Conservation (phyloP, 2,113 vertebrate genomes). For the Nothocercus nigrocapillus region DNA sequence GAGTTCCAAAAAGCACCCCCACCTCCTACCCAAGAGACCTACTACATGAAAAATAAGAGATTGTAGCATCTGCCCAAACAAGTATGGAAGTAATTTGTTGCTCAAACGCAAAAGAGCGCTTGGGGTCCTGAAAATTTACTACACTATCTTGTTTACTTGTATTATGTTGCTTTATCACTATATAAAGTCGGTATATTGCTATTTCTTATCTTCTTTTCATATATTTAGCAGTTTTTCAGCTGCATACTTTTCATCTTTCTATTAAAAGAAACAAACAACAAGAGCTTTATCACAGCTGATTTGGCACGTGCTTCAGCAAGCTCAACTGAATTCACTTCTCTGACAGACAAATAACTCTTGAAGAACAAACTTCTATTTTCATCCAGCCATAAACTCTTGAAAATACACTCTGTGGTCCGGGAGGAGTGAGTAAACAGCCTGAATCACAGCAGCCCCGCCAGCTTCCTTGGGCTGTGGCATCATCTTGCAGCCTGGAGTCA, state of each 20-base stretch:
- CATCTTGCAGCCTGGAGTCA: conserved; percentile 21
- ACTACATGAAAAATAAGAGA: background rate
- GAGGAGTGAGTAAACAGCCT: background rate
- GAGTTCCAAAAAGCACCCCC: background rate
- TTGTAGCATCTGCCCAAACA: background rate
- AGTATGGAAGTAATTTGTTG: background rate
- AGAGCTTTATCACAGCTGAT: background rate
- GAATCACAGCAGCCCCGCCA: conserved; percentile 21
- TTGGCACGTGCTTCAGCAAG: background rate
- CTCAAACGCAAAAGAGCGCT: background rate
- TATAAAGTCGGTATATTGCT: background rate
- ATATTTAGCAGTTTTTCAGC: background rate
- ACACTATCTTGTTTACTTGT: background rate
- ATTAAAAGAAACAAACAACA: background rate
- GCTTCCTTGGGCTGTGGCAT: conserved; percentile 18
- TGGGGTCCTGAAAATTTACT: background rate
- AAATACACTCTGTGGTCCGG: background rate
- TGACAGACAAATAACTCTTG: background rate
- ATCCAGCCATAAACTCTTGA: background rate
- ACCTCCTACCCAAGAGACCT: background rate
- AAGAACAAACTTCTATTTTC: background rate
- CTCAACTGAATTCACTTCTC: background rate
- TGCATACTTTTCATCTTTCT: background rate
- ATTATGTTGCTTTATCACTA: background rate
- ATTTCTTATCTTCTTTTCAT: background rate